Percentiles rank a stretch among this genome's conserved stretches.
Conservation (phyloP, 2,113 vertebrate species). For the Callocephalon fimbriatum region DNA sequence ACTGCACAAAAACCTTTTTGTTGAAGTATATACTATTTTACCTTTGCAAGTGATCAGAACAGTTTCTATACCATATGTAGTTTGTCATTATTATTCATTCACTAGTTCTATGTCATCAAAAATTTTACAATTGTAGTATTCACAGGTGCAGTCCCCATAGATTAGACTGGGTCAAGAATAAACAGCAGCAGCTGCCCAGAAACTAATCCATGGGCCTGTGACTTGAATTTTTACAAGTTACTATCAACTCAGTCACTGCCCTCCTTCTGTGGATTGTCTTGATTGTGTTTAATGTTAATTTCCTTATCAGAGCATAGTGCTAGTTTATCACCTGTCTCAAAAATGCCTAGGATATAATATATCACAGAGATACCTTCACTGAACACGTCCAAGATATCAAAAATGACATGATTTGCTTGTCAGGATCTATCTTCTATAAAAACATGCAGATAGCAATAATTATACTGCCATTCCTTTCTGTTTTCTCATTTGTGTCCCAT, state of each 20-base stretch:
- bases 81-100: background rate
- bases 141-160: background rate
- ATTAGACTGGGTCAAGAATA: background rate
- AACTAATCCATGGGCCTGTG: background rate
- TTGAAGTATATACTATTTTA: background rate
- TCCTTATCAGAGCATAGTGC: background rate
- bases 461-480: background rate
- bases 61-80: background rate
- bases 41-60: background rate
- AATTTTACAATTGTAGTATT: background rate
- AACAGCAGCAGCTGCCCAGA: background rate
- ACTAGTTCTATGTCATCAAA: background rate
- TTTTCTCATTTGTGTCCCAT: background rate
- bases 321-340: background rate
- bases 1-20: background rate
- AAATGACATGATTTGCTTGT: background rate
- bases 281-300: background rate
- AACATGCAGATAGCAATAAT: background rate
- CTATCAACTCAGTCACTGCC: background rate
- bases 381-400: background rate
- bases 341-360: background rate
- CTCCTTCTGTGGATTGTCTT: background rate
- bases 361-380: background rate
- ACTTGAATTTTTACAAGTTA: background rate
- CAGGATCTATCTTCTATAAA: background rate